Conservation (phyloP, 2,113 vertebrate species). For the Struthio camelus region DNA sequence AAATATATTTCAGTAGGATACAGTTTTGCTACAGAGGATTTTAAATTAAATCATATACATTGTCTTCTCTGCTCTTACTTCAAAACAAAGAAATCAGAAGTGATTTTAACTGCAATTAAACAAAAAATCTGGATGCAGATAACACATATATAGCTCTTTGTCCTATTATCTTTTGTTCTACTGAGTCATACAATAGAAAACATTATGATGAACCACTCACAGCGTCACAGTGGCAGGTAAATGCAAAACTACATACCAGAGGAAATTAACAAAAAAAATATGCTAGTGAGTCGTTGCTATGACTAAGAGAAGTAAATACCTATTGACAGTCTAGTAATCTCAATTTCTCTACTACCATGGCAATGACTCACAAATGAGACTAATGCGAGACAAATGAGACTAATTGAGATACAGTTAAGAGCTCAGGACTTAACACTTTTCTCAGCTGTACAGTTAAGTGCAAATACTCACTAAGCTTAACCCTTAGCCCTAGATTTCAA, state of each 20-base stretch:
- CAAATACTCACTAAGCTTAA: not conserved
- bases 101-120: not conserved
- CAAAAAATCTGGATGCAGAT: not conserved
- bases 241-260: not conserved
- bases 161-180: conserved; percentile 10
- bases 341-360: not conserved
- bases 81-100: not conserved
- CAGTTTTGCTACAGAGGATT: not conserved
- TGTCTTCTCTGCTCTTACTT: not conserved
- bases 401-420: not conserved
- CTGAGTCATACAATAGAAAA: conserved; percentile 32
- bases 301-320: conserved; percentile 48
- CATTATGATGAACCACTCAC: not conserved
- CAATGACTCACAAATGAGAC: conserved; percentile 13
- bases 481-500: not conserved
- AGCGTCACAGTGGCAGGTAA: conserved; percentile 4
- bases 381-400: not conserved
- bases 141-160: not conserved
- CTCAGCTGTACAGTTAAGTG: not conserved
- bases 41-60: not conserved
- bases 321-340: not conserved
- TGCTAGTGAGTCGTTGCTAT: conserved; percentile 39
- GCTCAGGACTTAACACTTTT: not conserved
- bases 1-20: not conserved
- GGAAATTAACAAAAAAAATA: not conserved